Evolutionary conservation across 1,140 invertebrate genomes (phyloP), one percentile per base, ranked within the genome.

Genomic region (Latrodectus geometricus): DNA sequence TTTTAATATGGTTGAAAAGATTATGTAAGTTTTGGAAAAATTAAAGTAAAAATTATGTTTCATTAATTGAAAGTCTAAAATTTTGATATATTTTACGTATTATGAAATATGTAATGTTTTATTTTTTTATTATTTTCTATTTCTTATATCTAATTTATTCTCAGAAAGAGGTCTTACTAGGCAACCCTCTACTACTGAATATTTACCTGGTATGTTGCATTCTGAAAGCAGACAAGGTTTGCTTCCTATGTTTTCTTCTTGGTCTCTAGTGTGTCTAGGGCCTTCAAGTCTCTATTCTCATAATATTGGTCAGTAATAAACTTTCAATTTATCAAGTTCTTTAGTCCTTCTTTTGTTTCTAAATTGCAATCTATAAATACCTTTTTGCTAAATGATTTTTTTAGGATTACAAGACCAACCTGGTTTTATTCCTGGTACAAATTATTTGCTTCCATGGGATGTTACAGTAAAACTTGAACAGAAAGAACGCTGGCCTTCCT

Each of bases 381-480:
- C 1, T 35, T 35, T 35, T 1, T 35, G 35, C 35, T 35, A 35
- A 35, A 35, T 35, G 35, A 5, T 5, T 5, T 35, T n/a, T 35
- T 5, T 87, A 91, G 90, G 91, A 54, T 89, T 92, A 68, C 89
- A 90, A 90, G 94, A 96, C 50, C 92, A 94, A 81, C 93, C 93
- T 54, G 97, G 97, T 2, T 96, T 99, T 91, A 91, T 98, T 48
- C 93, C 94, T 69, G 96, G 95, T 65, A 96, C 96, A 23, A 97
- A 98, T 90, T 98, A 96, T 91, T 92, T 99, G 17, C 91, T 99
- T 75, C 98, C 98, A 0, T 99, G 97, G 97, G 97, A 99, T 92
- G 96, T 98, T 0, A 94, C 95, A 15, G 94, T 99, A 0, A 93
- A 93, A 83, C 89, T 92, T 9, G 90, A 91, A 74, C 90, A 89